phyloP scores from a whole-genome alignment of 2,888 invertebrate genomes.

The Alviniconcha strummeri region DNA sequence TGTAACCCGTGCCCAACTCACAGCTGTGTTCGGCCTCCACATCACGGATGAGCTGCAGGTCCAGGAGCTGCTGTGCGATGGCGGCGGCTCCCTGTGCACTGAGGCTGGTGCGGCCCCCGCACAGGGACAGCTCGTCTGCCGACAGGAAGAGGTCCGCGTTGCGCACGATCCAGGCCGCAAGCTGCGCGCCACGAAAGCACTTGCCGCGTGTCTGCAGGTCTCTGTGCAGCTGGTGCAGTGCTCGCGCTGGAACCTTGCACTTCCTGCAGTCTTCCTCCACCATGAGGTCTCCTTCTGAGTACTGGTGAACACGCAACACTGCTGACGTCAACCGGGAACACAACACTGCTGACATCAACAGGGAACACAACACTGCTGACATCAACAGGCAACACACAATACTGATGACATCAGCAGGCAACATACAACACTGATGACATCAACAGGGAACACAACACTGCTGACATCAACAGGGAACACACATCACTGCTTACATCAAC shows the following conservation, averaged over 20 bases:
- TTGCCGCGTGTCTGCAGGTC: slow-evolving; percentile 59
- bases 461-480: too few relatives aligned
- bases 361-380: too few relatives aligned
- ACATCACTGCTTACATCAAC: too few relatives aligned
- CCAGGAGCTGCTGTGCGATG: slow-evolving; percentile 55
- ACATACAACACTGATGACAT: too few relatives aligned
- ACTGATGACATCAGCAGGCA: too few relatives aligned
- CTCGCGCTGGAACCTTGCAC: slow-evolving; percentile 28
- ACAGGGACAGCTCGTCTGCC: slow-evolving; percentile 23
- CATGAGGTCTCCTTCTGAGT: slow-evolving; percentile 36
- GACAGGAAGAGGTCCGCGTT: slow-evolving; percentile 25
- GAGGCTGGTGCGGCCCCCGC: not conserved
- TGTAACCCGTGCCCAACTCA: not conserved
- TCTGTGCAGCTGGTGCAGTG: slow-evolving; percentile 50
- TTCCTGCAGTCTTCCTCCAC: slow-evolving; percentile 19
- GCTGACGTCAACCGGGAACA: too few relatives aligned
- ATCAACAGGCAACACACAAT: too few relatives aligned
- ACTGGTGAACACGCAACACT: not conserved
- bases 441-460: too few relatives aligned
- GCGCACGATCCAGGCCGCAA: slow-evolving; percentile 55
- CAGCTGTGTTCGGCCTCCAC: slow-evolving; percentile 44
- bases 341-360: too few relatives aligned
- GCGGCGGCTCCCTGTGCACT: slow-evolving; percentile 45
- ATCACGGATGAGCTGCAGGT: slow-evolving; percentile 53
- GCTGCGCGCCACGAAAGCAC: slow-evolving; percentile 61